Percentiles rank a stretch among this genome's conserved stretches.
phyloP scores from a whole-genome alignment of 2,888 invertebrate species.

The Atrina japonica region DNA sequence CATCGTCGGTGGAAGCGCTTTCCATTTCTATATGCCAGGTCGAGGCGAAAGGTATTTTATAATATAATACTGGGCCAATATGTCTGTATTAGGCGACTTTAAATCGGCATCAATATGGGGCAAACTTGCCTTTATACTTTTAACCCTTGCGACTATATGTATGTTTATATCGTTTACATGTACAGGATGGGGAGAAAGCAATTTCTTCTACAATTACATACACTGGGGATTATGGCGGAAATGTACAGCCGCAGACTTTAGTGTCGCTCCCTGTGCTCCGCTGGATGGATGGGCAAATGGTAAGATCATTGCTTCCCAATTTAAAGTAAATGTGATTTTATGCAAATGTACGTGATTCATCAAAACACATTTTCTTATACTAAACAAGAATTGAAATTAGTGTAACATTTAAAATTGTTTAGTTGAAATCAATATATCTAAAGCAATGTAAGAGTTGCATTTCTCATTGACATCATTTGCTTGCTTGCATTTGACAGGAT shows the following conservation, averaged over 20 bases:
- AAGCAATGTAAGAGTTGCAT: too few relatives aligned
- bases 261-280: conserved; percentile 21
- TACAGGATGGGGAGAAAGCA: conserved; percentile 52
- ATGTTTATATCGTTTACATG: conserved; percentile 52
- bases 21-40: too few relatives aligned
- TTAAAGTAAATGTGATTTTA: too few relatives aligned
- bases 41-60: neutral
- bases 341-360: too few relatives aligned
- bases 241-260: conserved; percentile 35
- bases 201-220: neutral
- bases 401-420: too few relatives aligned
- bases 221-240: conserved; percentile 51
- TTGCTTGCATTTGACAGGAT: too few relatives aligned
- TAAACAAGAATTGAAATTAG: too few relatives aligned
- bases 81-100: conserved; percentile 52
- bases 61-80: conserved; percentile 25
- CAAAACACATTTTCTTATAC: too few relatives aligned
- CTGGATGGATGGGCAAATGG: conserved; percentile 54
- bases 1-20: too few relatives aligned
- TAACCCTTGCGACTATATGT: conserved; percentile 48
- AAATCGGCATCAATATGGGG: conserved; percentile 52
- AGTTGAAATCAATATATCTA: too few relatives aligned
- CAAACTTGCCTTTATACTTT: conserved; percentile 50
- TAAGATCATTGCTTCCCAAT: too few relatives aligned
- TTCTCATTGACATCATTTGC: too few relatives aligned